Evolutionary conservation across 2,797 vertebrate genomes (phyloP), one percentile per base, ranked within the genome.

Genomic region (Enteromius thamalakanensis): DNA sequence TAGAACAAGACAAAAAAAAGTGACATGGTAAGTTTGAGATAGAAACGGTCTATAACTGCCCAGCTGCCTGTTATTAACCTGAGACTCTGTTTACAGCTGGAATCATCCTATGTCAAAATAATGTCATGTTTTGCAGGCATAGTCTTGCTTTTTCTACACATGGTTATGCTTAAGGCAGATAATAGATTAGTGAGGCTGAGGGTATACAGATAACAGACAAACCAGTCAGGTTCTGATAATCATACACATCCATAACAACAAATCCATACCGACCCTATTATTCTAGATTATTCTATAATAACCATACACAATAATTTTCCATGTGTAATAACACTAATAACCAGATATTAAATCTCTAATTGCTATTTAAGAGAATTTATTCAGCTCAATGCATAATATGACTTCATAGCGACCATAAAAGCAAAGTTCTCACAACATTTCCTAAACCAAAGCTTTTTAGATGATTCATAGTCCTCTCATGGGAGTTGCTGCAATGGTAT

Each of bases 191-290:
- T 78, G 60, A 12, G 21, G 45, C 23, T 81, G 26, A 75, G 76
- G 40, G 45, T 67, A 67, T 68, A 45, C 14, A 81, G 58, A 79
- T 75, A 70, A 76, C 49, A 71, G 71, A 37, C 62, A 85, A 74
- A 37, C 83, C 64, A 76, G 79, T 81, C 64, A 76, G 29, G 29
- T 62, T 55, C 26, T 70, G 23, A 49, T 60, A 53, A 64, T 72
- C n/a, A 71, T n/a, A 53, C 58, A 53, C 47, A 84, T 51, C 49
- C 37, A 70, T 15, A 67, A 47, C 55, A 47, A 62, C 75, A 64
- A 60, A 64, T 34, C 93, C 91, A 89, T 91, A 90, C 89, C 83
- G 3, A 78, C 86, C 74, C 79, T 58, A 45, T 70, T 29, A 60
- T 71, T 71, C 51, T 71, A 69, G 34, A n/a, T 7, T 69, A 45